Conservation (phyloP, 2,888 invertebrate species). For the Drosophila borealis region DNA sequence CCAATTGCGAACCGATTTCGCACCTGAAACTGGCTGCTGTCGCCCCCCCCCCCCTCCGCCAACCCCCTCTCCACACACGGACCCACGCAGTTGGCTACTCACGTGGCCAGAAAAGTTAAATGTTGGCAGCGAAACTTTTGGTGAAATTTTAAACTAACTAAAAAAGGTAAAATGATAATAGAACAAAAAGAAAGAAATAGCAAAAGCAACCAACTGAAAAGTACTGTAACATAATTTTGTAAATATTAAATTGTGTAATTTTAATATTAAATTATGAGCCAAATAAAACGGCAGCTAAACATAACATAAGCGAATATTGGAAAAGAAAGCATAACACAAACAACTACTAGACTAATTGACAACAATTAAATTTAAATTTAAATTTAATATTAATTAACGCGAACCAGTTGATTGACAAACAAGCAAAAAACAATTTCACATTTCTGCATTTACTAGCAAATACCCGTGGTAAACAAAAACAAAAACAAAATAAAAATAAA, state of each 20-base stretch:
- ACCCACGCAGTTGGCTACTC: constrained; percentile 9
- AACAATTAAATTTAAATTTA: constrained; percentile 59
- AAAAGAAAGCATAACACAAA: constrained; percentile 25
- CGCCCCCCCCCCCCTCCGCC: background rate
- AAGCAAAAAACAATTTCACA: constrained; percentile 59
- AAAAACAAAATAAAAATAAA: constrained; percentile 23
- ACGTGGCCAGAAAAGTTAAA: constrained; percentile 57
- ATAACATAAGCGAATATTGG: constrained; percentile 23
- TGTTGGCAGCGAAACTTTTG: constrained; percentile 54
- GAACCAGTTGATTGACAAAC: constrained; percentile 36
- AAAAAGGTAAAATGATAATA: background rate
- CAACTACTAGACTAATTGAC: constrained; percentile 75
- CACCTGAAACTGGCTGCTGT: constrained; percentile 36
- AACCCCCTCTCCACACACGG: too few species aligned
- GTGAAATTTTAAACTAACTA: constrained; percentile 57
- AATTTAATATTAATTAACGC: constrained; percentile 58
- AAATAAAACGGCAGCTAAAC: constrained; percentile 23
- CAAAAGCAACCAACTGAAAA: constrained; percentile 18
- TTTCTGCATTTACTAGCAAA: constrained; percentile 82
- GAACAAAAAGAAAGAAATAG: background rate
- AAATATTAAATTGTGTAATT: constrained; percentile 71
- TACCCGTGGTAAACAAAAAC: constrained; percentile 53
- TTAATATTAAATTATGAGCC: constrained; percentile 56
- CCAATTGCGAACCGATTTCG: constrained; percentile 54
- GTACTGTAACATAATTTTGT: constrained; percentile 77